Evolutionary conservation across 2,797 vertebrate genomes (phyloP).

Genomic region (Odontamblyopus rebecca): DNA sequence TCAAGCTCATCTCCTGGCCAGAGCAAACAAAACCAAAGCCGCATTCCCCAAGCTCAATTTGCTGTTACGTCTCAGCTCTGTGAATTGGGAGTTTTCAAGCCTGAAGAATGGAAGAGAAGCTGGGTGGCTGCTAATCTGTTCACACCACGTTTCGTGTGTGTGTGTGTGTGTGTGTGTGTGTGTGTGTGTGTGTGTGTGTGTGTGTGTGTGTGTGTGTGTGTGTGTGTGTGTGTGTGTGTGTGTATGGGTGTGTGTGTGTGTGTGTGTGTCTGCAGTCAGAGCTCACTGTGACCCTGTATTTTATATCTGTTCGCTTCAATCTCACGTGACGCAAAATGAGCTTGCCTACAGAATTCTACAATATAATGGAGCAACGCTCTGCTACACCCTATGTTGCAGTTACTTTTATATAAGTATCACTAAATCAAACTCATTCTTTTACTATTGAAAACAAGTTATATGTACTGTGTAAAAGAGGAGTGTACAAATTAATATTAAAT

Average conservation of each 20-base stretch:
- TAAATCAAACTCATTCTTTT: neutral
- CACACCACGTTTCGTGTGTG: slow-evolving; percentile 31
- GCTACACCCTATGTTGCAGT: neutral
- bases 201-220: slow-evolving; percentile 1
- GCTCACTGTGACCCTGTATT: neutral
- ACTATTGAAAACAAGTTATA: neutral
- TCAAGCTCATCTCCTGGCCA: slow-evolving; percentile 85
- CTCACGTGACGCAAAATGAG: neutral
- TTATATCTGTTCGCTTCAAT: neutral
- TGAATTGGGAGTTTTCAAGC: slow-evolving; percentile 78
- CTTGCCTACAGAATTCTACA: too few species aligned
- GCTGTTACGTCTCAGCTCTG: slow-evolving; percentile 82
- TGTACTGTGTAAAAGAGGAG: neutral
- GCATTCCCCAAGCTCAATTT: slow-evolving; percentile 86
- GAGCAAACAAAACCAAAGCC: slow-evolving; percentile 83
- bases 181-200: neutral
- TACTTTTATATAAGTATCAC: neutral
- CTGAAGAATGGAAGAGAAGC: slow-evolving; percentile 70
- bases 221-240: too few species aligned
- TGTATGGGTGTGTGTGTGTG: too few species aligned
- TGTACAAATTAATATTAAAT: neutral
- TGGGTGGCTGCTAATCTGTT: slow-evolving; percentile 68
- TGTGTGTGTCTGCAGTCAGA: neutral
- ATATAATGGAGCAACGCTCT: neutral
- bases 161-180: slow-evolving; percentile 1